Evolutionary conservation across 2,797 vertebrate genomes (phyloP).

Genomic region (Percopsis omiscomaycus): DNA sequence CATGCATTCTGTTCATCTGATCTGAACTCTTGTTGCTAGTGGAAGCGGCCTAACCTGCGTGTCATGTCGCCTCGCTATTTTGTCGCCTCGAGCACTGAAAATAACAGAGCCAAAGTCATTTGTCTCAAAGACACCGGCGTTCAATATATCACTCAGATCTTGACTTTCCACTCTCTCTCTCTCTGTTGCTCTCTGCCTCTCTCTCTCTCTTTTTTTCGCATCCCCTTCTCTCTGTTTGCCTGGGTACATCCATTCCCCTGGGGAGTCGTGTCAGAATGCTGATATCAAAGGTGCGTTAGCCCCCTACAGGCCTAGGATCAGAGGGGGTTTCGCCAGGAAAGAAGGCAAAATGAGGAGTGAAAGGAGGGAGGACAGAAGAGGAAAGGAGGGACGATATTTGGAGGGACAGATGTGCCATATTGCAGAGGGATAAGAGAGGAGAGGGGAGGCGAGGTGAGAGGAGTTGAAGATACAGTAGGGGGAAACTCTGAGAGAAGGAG

Average conservation of each 20-base stretch:
- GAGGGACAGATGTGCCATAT: not conserved
- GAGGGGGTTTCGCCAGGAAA: conserved; percentile 16
- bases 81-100: conserved; percentile 13
- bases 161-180: not conserved
- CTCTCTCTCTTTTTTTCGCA: conserved; percentile 1
- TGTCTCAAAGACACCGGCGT: conserved; percentile 31
- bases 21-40: conserved; percentile 14
- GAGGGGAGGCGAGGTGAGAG: not conserved
- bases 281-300: conserved; percentile 47
- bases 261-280: conserved; percentile 39
- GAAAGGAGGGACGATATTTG: not conserved
- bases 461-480: not conserved
- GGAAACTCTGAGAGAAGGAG: not conserved
- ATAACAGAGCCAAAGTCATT: conserved; percentile 23
- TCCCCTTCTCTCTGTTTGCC: not conserved
- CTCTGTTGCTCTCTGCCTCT: not conserved
- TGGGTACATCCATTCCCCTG: conserved; percentile 11
- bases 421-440: not conserved
- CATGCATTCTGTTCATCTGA: not conserved
- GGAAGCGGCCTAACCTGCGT: conserved; percentile 27
- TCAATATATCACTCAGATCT: conserved; percentile 38
- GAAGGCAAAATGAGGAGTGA: not conserved
- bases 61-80: conserved; percentile 17
- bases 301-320: conserved; percentile 35
- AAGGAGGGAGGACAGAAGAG: not conserved